Base-by-base conservation (phyloP, 2,113 vertebrate species). In the Gambusia affinis region DNA sequence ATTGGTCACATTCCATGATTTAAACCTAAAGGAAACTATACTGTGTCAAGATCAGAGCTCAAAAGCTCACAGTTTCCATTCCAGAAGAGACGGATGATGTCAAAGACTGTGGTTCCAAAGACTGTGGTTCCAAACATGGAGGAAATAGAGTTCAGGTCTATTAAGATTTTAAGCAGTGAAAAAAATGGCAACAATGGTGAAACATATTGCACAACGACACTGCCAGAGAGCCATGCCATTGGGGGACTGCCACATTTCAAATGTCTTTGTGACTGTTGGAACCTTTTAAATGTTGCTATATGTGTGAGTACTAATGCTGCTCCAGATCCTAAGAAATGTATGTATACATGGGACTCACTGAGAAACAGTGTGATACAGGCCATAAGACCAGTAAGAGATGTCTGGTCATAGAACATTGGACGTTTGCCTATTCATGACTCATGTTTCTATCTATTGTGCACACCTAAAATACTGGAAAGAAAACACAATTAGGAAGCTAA, bases 21-120 rank as follows among this genome's bases (percentile, higher is more conserved):
- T 47, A 1, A n/a, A 57, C 65, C 68, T 61, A 66, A 66, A 81
- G 30, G 73, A 71, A 67, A 69, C 74, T 64, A 67, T 12, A 14
- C 19, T 84, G 86, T 70, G 47, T 14, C 22, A 19, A 61, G 42
- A 68, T 14, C 22, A 19, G 64, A 51, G 70, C 68, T 73, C 67
- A 68, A 79, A 78, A 75, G n/a, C 68, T 89, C 84, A 88, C 42
- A 77, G 65, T 92, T 92, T 90, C 90, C 87, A 86, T 67, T 78
- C 63, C 47, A 42, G 70, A 75, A 68, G 68, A 57, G 60, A 31
- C 15, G 44, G 67, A 78, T 91, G 88, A 88, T 57, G 85, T 87
- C 85, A 87, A 82, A 82, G 73, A 39, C 75, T 12, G 54, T 82
- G 78, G 78, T 72, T 82, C 83, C 76, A 78, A 81, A 78, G 73